These are phyloP conservation scores for Drosophila anomalipes DNA, from an alignment of 2,888 invertebrate genomes.

Conservation along the genomic window DNA sequence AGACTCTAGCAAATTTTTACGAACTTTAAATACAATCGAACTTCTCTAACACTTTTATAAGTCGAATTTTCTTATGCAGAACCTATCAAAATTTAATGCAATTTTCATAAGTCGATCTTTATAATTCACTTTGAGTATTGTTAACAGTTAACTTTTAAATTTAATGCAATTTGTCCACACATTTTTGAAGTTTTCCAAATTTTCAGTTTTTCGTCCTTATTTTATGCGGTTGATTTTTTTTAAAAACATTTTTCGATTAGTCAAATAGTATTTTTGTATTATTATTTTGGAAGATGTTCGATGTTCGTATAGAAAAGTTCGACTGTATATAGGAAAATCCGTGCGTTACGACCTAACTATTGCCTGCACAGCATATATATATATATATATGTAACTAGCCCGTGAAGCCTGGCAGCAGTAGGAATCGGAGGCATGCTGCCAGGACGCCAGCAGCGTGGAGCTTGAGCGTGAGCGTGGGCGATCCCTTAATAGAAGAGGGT, in stretches of 20 bases:
- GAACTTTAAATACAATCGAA: conserved; percentile 23
- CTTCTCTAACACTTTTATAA: neutral
- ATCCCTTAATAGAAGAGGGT: conserved; percentile 32
- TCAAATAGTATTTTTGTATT: neutral
- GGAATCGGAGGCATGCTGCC: conserved; percentile 57
- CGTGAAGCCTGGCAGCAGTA: conserved; percentile 56
- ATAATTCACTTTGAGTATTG: neutral
- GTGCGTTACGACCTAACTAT: conserved; percentile 39
- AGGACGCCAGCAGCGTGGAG: conserved; percentile 23
- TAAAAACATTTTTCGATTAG: neutral
- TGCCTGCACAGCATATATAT: conserved; percentile 11
- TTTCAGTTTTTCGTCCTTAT: neutral
- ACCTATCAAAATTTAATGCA: neutral
- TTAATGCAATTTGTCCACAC: neutral
- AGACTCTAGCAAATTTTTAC: conserved; percentile 33
- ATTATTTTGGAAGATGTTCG: neutral
- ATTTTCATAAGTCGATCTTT: neutral
- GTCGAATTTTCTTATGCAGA: neutral
- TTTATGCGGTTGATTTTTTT: neutral
- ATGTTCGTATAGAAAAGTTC: neutral
- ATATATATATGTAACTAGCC: conserved; percentile 20
- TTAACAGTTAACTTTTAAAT: neutral
- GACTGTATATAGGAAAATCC: conserved; percentile 23
- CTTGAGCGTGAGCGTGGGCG: neutral
- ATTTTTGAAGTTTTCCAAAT: neutral